phyloP scores from a whole-genome alignment of 1,140 invertebrate genomes.

The Phymorhynchus buccinoides region DNA sequence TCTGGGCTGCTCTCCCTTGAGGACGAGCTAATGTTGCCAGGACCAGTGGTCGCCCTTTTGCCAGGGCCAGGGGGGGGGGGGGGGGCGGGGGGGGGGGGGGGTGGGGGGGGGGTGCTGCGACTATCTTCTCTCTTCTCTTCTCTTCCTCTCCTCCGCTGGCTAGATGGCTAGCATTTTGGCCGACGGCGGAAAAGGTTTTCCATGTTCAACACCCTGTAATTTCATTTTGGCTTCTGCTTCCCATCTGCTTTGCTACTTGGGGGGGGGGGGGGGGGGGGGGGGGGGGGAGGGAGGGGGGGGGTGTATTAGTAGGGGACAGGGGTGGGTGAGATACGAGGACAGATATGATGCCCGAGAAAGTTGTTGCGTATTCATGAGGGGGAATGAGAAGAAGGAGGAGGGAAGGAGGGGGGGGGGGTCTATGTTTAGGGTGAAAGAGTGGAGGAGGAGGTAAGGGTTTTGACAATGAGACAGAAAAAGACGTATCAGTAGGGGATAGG shows the following conservation, averaged over 20 bases:
- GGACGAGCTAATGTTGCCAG: background rate
- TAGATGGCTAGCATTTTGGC: background rate
- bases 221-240: conserved; percentile 1
- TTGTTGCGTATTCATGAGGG: conserved; percentile 11
- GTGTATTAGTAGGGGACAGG: background rate
- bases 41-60: background rate
- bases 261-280: background rate
- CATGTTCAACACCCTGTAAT: conserved; percentile 7
- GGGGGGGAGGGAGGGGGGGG: background rate
- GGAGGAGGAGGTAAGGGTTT: background rate
- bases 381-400: background rate
- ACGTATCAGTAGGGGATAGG: no score
- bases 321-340: background rate
- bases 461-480: background rate
- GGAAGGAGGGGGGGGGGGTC: background rate
- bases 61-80: background rate
- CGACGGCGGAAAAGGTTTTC: conserved; percentile 3
- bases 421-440: background rate
- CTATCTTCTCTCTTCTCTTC: background rate
- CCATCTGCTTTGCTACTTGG: background rate
- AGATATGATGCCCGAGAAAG: background rate
- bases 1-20: background rate
- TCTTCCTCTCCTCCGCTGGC: background rate
- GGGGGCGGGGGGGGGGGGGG: background rate
- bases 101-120: no score